These are phyloP conservation scores for Noctua pronuba DNA, from an alignment of 2,888 invertebrate species.

Conservation along the genomic window DNA sequence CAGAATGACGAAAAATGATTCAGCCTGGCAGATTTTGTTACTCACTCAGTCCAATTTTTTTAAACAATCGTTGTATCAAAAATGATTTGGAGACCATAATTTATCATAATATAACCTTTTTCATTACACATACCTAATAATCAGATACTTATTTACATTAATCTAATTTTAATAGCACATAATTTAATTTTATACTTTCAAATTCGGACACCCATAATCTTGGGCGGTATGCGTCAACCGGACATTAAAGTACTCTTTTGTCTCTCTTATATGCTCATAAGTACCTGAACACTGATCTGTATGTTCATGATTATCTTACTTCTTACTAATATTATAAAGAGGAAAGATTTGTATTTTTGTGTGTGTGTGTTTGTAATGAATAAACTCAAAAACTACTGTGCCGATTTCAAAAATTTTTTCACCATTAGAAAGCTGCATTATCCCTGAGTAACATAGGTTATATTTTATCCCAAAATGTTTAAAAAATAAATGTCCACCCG, in stretches of 20 bases:
- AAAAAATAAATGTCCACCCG: no score
- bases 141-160: slow-evolving; percentile 31
- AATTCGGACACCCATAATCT: slow-evolving; percentile 54
- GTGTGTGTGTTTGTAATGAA: no score
- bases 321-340: no score
- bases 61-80: background rate
- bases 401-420: no score
- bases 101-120: slow-evolving; percentile 25
- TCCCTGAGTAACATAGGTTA: no score
- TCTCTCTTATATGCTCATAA: background rate
- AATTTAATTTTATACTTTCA: slow-evolving; percentile 53
- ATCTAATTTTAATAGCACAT: slow-evolving; percentile 57
- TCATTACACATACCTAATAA: slow-evolving; percentile 5
- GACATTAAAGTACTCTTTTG: slow-evolving; percentile 6
- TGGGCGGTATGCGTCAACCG: slow-evolving; percentile 34
- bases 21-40: no score
- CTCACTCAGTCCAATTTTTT: background rate
- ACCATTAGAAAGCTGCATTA: no score
- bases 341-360: no score
- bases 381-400: no score
- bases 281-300: background rate
- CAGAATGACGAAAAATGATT: no score
- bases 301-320: background rate
- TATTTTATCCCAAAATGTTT: no score
- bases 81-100: background rate